These are phyloP conservation scores for Apamea anceps DNA, from an alignment of 2,888 invertebrate genomes.

Conservation along the genomic window DNA sequence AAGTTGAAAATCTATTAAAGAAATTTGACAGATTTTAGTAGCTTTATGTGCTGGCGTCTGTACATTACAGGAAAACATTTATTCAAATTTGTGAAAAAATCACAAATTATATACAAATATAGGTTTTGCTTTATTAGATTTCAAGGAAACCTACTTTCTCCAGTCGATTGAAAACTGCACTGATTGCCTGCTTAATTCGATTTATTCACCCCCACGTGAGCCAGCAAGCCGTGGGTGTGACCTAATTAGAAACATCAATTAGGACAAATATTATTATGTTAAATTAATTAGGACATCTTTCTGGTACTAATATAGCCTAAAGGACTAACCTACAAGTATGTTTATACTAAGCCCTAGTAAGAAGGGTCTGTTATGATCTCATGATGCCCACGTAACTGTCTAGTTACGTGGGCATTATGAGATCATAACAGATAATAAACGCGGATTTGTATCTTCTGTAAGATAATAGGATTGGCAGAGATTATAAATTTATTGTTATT, in stretches of 20 bases:
- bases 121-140: not conserved
- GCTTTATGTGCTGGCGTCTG: no score
- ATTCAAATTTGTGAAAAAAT: not conserved
- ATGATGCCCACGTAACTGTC: no score
- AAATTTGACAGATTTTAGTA: no score
- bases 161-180: conserved; percentile 5
- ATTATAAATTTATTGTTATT: no score
- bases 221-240: not conserved
- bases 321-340: conserved; percentile 4
- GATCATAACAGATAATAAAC: no score
- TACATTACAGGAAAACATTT: not conserved
- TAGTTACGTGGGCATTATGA: no score
- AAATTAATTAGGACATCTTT: not conserved
- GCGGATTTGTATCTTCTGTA: not conserved
- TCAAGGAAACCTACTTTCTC: not conserved
- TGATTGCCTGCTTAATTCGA: conserved; percentile 23
- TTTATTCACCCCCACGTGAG: conserved; percentile 11
- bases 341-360: conserved; percentile 3
- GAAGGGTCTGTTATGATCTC: no score
- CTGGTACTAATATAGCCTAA: not conserved
- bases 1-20: no score
- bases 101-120: not conserved
- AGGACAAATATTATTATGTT: no score
- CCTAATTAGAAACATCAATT: conserved; percentile 17
- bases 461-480: not conserved